Evolutionary conservation across 2,888 invertebrate species (phyloP), one percentile per base, ranked within the genome.

Genomic region (Doris montereyensis): DNA sequence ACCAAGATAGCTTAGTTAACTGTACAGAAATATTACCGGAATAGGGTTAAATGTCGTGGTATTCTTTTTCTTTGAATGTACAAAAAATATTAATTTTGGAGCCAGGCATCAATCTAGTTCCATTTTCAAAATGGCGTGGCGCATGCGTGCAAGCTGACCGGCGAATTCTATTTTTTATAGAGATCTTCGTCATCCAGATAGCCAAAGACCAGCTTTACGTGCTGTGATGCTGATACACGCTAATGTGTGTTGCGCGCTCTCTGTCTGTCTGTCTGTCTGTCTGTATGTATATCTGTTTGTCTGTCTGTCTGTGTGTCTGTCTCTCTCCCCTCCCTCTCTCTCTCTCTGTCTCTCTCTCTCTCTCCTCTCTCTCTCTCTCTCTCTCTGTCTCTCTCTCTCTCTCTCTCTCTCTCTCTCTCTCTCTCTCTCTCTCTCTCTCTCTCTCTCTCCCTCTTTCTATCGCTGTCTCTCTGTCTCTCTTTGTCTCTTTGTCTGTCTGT

Each of bases 301-400:
- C n/a, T n/a, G n/a, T n/a, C n/a, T n/a, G n/a, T n/a, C n/a, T n/a
- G n/a, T n/a, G n/a, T 2, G 10, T 24, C 24, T 52, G 13, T 10
- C 5, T 26, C 28, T 28, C 28, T 28, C 26, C 67, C 26, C 67
- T 65, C 67, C 26, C 67, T 65, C 67, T 65, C 67, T 65, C 67
- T 65, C 67, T 65, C 24, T 21, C 28, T 65, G 13, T 65, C 28
- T 41, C 17, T 41, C 17, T 41, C 17, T 41, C 17, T 41, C 52
- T 41, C 17, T 41, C 52, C 17, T 41, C 17, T 41, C 17, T 41
- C 52, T 41, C 17, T 41, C 52, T 41, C 52, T 41, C 28, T 24
- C 26, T 65, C 28, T 65, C 67, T 65, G 13, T 65, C 67, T 65
- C 67, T 65, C 67, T 65, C 67, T 65, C 67, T 24, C 67, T 65